Evolutionary conservation across 1,140 invertebrate genomes (phyloP).

Genomic region (Drosophila truncata): DNA sequence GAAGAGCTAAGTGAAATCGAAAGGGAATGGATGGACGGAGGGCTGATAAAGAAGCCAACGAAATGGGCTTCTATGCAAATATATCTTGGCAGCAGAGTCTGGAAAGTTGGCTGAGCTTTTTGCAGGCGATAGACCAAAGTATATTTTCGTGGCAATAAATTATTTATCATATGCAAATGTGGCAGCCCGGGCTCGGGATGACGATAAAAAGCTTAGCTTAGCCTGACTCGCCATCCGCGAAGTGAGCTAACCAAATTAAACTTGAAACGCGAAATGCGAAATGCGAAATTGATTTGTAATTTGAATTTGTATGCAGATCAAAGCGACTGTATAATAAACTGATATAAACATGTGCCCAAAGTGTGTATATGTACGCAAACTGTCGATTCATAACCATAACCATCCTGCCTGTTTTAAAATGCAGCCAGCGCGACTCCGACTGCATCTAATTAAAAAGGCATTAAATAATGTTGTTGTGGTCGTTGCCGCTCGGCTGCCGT

Average conservation of each 20-base stretch:
- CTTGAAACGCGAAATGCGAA: constrained; percentile 73
- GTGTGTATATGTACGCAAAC: constrained; percentile 18
- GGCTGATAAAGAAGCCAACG: background rate
- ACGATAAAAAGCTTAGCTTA: constrained; percentile 38
- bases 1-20: constrained; percentile 20
- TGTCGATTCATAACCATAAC: constrained; percentile 31
- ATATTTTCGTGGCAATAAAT: constrained; percentile 83
- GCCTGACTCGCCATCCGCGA: constrained; percentile 45
- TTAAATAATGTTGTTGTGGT: constrained; percentile 67
- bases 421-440: constrained; percentile 63
- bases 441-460: constrained; percentile 82
- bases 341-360: constrained; percentile 24
- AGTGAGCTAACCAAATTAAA: constrained; percentile 75
- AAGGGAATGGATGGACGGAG: constrained; percentile 1
- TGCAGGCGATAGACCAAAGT: constrained; percentile 43
- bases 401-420: constrained; percentile 56
- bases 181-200: constrained; percentile 40
- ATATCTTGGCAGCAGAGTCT: constrained; percentile 41
- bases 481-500: constrained; percentile 26
- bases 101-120: constrained; percentile 47
- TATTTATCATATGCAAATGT: constrained; percentile 82
- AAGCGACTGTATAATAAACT: constrained; percentile 53
- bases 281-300: constrained; percentile 81
- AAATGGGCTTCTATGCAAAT: constrained; percentile 73
- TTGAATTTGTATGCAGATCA: constrained; percentile 83